phyloP scores from a whole-genome alignment of 1,140 invertebrate species.

The Tenebrio molitor region DNA sequence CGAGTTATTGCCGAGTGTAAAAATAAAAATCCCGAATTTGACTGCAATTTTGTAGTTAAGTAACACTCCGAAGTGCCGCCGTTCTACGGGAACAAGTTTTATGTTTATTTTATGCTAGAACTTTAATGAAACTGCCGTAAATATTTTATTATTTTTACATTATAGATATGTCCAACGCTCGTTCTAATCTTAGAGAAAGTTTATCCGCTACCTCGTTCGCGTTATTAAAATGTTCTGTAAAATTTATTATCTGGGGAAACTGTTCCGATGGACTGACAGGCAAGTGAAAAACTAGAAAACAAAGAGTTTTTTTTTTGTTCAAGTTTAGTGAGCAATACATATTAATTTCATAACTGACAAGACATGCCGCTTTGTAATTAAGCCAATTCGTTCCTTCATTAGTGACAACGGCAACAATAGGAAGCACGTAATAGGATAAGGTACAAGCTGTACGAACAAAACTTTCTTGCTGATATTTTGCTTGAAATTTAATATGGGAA shows the following conservation, averaged over 20 bases:
- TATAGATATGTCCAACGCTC: slow-evolving; percentile 5
- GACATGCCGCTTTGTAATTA: slow-evolving; percentile 31
- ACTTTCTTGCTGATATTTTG: too few relatives aligned
- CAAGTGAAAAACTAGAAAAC: too few relatives aligned
- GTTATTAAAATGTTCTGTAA: neutral
- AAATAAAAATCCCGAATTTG: slow-evolving; percentile 35
- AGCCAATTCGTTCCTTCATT: slow-evolving; percentile 23
- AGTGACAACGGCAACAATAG: neutral
- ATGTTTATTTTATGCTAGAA: slow-evolving; percentile 31
- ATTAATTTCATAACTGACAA: slow-evolving; percentile 29
- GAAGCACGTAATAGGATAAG: too few relatives aligned
- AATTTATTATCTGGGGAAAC: neutral
- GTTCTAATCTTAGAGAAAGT: slow-evolving; percentile 4
- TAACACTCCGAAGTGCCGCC: slow-evolving; percentile 20
- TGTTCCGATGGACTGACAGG: too few relatives aligned
- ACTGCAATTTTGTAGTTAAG: slow-evolving; percentile 34
- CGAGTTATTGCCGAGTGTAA: slow-evolving; percentile 33
- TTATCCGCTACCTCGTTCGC: neutral
- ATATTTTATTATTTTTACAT: slow-evolving; percentile 32
- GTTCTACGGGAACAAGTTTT: slow-evolving; percentile 26
- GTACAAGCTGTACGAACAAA: too few relatives aligned
- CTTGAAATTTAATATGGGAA: too few relatives aligned
- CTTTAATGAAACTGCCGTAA: slow-evolving; percentile 36
- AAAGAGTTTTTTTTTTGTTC: too few relatives aligned
- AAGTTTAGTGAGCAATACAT: slow-evolving; percentile 12